A percentile compares a stretch with the other conserved stretches of the same genome.
Evolutionary conservation across 2,888 invertebrate species (phyloP).

Genomic region (Nudaria mundana): DNA sequence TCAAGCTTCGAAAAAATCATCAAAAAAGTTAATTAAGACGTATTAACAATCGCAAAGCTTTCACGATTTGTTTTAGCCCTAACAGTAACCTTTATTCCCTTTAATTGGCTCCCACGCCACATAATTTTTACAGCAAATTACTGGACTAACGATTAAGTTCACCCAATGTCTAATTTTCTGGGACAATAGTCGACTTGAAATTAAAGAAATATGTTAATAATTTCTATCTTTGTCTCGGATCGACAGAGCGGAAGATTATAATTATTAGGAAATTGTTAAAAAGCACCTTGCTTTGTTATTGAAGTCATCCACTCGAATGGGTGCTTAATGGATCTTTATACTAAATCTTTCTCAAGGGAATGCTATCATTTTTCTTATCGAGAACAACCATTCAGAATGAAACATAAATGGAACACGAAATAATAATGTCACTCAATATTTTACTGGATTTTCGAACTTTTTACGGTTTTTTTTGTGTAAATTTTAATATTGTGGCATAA

Average conservation of each 20-base stretch:
- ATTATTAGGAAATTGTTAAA: constrained; percentile 69
- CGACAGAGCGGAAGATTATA: constrained; percentile 76
- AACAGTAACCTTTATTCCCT: constrained; percentile 39
- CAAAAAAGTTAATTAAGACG: constrained; percentile 63
- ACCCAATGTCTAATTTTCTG: constrained; percentile 69
- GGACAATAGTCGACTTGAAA: constrained; percentile 71
- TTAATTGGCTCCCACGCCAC: constrained; percentile 65
- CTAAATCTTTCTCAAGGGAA: constrained; percentile 37
- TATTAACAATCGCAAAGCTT: constrained; percentile 56
- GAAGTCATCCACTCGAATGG: constrained; percentile 40
- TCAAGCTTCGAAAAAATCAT: constrained; percentile 49
- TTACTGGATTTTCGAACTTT: constrained; percentile 24
- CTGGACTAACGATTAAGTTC: constrained; percentile 59
- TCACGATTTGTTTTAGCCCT: constrained; percentile 34
- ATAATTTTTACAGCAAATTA: constrained; percentile 69
- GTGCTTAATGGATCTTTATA: constrained; percentile 44
- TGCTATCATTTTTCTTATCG: constrained; percentile 33
- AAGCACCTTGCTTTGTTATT: constrained; percentile 54
- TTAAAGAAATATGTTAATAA: constrained; percentile 78
- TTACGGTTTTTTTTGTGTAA: constrained; percentile 13
- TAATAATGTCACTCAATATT: constrained; percentile 31
- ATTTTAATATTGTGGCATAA: constrained; percentile 21
- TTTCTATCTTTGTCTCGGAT: constrained; percentile 67
- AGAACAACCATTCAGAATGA: constrained; percentile 27
- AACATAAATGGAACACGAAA: constrained; percentile 26